Base-by-base conservation (phyloP, 2,113 vertebrate species). In the Emydocephalus ijimae region DNA sequence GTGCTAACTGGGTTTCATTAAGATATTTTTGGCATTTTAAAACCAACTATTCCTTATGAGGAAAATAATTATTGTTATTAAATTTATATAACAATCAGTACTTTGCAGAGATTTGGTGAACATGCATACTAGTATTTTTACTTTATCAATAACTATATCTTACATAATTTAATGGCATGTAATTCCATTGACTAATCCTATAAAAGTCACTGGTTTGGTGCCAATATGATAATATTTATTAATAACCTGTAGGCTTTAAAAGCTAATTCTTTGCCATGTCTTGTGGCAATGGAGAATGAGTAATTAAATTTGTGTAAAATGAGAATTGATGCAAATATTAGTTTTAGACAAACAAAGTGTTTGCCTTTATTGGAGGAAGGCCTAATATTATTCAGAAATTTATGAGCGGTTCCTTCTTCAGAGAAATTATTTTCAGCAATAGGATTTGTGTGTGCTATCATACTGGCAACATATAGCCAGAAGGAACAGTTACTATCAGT, bases 141-240 rank as follows among this genome's bases (percentile, higher is more conserved):
- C 96, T 96, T 96, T 97, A 96, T 92, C 95, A 96, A 91, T 95
- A 94, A 95, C 94, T 96, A 93, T 94, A 69, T 95, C 95, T 93
- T 96, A 96, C 94, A 91, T 96, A 92, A 45, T 97, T 97, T 74
- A 94, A 95, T 96, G 94, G 96, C 95, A 96, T 92, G 93, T 96
- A 96, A 97, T 96, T 98, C 97, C 97, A 95, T 29, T 97, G 96
- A 95, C 96, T 95, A 88, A 96, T 96, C 95, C 92, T 92, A n/a
- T 90, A 91, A 96, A 90, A 94, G 59, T n/a, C 92, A n/a, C 94
- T 97, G 97, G 96, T 97, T 95, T 97, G 98, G 98, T 98, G 98
- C 98, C 98, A 98, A 96, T 94, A 90, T 93, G 87, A 2, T 94
- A 9, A 54, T 97, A 96, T 96, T 96, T 97, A 96, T 97, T 97